phyloP scores from a whole-genome alignment of 2,113 vertebrate species.

The Lasiurus cinereus region DNA sequence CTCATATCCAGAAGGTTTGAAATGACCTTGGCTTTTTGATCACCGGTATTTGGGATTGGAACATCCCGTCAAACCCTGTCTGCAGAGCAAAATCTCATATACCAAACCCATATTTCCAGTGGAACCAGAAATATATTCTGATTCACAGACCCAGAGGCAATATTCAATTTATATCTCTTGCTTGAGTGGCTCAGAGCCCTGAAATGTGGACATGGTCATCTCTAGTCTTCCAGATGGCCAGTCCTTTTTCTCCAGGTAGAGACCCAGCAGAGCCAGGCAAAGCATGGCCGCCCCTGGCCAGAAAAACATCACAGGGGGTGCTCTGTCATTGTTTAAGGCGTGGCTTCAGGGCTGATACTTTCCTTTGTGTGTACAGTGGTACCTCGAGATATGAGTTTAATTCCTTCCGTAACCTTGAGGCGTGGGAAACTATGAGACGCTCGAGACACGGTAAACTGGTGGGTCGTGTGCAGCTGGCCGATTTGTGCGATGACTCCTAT shows the following conservation, averaged over 20 bases:
- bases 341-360: neutral
- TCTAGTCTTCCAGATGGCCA: neutral
- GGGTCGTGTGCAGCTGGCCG: too few relatives aligned
- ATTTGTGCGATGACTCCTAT: too few relatives aligned
- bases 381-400: too few relatives aligned
- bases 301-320: neutral
- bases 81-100: neutral
- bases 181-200: neutral
- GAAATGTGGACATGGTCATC: neutral
- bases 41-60: neutral
- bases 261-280: neutral
- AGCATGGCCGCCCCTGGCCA: neutral
- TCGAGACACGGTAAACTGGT: too few relatives aligned
- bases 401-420: too few relatives aligned
- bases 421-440: too few relatives aligned
- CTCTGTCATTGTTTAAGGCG: neutral
- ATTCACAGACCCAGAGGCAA: neutral
- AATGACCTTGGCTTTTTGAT: conserved; percentile 45
- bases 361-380: neutral
- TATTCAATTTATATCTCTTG: neutral
- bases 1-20: conserved; percentile 34
- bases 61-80: neutral
- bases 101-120: neutral
- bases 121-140: neutral
- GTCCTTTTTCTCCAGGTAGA: neutral